These are phyloP conservation scores for Ernsta delagoae DNA, from an alignment of 2,888 invertebrate genomes.

Conservation along the genomic window DNA sequence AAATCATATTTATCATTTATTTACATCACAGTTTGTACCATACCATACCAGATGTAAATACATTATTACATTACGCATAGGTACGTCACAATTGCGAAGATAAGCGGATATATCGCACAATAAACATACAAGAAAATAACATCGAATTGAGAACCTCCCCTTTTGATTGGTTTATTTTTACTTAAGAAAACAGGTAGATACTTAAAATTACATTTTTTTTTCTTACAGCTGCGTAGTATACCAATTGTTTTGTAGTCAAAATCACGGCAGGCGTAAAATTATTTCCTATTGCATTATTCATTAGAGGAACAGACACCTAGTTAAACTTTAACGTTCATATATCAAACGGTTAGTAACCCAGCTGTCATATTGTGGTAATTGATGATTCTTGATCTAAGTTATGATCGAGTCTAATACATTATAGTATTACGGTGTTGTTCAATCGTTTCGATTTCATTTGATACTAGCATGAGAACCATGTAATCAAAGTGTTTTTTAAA, in stretches of 20 bases:
- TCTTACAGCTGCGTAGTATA: too few species aligned
- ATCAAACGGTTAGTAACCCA: slow-evolving; percentile 27
- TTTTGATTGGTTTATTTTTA: too few species aligned
- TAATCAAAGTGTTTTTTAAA: slow-evolving; percentile 15
- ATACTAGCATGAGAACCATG: slow-evolving; percentile 1
- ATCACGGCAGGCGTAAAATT: background rate
- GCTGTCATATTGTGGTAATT: slow-evolving; percentile 25
- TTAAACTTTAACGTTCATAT: slow-evolving; percentile 27
- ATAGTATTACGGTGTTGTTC: slow-evolving; percentile 8
- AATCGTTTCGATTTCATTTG: slow-evolving; percentile 13
- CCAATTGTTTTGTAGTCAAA: background rate
- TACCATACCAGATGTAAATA: too few species aligned
- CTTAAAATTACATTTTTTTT: too few species aligned
- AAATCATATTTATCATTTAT: too few species aligned
- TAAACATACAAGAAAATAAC: too few species aligned
- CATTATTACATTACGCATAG: too few species aligned
- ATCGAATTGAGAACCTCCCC: too few species aligned
- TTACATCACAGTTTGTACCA: too few species aligned
- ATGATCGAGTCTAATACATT: slow-evolving; percentile 15
- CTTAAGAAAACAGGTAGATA: too few species aligned
- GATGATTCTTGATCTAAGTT: slow-evolving; percentile 21
- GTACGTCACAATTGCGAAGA: too few species aligned
- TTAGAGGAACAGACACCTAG: slow-evolving; percentile 14
- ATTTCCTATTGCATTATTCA: slow-evolving; percentile 29
- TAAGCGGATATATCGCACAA: too few species aligned